These are phyloP conservation scores for Helicolenus hilgendorfi DNA, from an alignment of 2,797 vertebrate species.

Conservation along the genomic window DNA sequence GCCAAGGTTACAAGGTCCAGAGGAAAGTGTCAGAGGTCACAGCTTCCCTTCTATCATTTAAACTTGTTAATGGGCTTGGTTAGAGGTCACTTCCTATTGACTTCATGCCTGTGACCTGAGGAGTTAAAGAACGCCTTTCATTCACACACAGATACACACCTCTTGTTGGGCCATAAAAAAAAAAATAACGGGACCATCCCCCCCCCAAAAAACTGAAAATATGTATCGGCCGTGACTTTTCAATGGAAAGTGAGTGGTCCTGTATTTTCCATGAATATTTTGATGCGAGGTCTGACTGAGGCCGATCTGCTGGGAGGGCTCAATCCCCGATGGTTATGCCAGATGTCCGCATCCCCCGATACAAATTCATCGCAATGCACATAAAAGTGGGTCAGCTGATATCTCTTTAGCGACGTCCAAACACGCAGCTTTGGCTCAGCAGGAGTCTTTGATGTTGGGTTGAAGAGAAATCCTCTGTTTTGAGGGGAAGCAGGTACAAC, in stretches of 20 bases:
- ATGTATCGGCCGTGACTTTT: not conserved
- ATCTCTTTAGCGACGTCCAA: constrained; percentile 24
- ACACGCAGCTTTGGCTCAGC: constrained; percentile 14
- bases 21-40: constrained; percentile 70
- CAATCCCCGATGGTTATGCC: constrained; percentile 40
- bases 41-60: constrained; percentile 70
- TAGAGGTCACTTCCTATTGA: constrained; percentile 69
- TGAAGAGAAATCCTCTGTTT: not conserved
- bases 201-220: not conserved
- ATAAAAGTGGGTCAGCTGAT: constrained; percentile 55
- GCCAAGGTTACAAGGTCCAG: constrained; percentile 64
- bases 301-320: constrained; percentile 19
- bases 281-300: not conserved
- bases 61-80: constrained; percentile 50
- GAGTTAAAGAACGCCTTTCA: not conserved
- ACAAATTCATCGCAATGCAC: constrained; percentile 45
- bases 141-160: not conserved
- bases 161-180: not conserved
- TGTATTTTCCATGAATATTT: constrained; percentile 22
- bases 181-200: not conserved
- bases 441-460: not conserved
- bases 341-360: constrained; percentile 64
- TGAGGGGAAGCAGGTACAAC: not conserved
- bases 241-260: not conserved
- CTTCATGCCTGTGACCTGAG: constrained; percentile 39